phyloP scores from a whole-genome alignment of 2,888 invertebrate species.

The Melanostoma mellinum region DNA sequence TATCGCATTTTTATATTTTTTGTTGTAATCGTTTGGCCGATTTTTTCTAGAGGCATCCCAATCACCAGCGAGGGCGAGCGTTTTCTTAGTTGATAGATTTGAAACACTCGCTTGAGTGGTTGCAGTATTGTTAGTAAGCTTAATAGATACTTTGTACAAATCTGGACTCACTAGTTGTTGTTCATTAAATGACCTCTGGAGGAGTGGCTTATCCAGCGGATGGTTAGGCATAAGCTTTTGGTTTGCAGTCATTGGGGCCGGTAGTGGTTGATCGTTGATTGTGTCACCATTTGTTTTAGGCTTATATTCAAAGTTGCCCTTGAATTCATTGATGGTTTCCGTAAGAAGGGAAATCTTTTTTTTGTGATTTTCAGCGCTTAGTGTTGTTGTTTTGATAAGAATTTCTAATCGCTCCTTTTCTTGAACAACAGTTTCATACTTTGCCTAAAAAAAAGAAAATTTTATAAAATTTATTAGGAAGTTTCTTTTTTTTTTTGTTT shows the following conservation, averaged over 20 bases:
- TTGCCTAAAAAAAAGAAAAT: constrained; percentile 75
- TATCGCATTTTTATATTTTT: constrained; percentile 74
- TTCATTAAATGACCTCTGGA: constrained; percentile 79
- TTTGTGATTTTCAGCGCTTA: constrained; percentile 60
- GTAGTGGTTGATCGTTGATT: constrained; percentile 34
- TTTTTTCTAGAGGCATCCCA: constrained; percentile 37
- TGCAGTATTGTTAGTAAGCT: constrained; percentile 77
- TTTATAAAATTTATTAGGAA: not conserved
- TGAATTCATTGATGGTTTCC: constrained; percentile 71
- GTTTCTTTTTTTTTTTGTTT: not conserved
- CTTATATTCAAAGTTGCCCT: constrained; percentile 72
- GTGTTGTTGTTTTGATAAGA: constrained; percentile 77
- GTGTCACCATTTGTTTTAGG: constrained; percentile 53
- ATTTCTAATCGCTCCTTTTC: constrained; percentile 79
- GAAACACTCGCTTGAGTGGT: constrained; percentile 60
- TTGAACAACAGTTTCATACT: constrained; percentile 76
- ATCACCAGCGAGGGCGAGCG: constrained; percentile 40
- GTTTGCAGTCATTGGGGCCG: constrained; percentile 31
- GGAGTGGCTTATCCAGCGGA: constrained; percentile 75
- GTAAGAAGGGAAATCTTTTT: constrained; percentile 62
- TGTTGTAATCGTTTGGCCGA: constrained; percentile 49
- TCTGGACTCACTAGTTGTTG: constrained; percentile 82
- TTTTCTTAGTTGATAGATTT: constrained; percentile 52
- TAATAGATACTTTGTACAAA: constrained; percentile 81
- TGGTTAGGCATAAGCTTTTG: constrained; percentile 49